phyloP scores from a whole-genome alignment of 2,113 vertebrate genomes.

The Cyphomyrus plagiostoma region DNA sequence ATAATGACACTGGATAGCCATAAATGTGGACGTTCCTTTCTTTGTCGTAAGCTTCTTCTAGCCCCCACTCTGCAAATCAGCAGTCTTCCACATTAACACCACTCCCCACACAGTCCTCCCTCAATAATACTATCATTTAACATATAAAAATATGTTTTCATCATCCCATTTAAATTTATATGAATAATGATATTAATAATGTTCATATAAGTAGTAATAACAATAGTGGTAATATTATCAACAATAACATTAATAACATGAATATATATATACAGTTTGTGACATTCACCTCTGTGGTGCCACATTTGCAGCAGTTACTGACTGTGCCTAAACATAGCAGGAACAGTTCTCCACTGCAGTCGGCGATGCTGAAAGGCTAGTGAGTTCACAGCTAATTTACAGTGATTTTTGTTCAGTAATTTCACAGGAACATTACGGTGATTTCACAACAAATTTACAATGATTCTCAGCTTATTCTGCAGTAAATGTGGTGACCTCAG shows the following conservation, averaged over 20 bases:
- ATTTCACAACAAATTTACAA: neutral
- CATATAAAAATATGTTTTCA: neutral
- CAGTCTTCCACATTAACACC: neutral
- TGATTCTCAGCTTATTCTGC: neutral
- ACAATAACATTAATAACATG: neutral
- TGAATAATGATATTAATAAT: neutral
- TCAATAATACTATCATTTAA: neutral
- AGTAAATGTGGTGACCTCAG: neutral
- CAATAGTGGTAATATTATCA: neutral
- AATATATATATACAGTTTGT: neutral
- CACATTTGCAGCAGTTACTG: neutral
- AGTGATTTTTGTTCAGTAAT: neutral
- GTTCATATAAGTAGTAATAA: neutral
- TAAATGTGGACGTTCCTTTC: no score
- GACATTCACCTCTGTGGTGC: neutral
- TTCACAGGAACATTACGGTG: neutral
- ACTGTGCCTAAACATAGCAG: neutral
- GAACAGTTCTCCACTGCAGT: neutral
- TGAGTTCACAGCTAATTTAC: neutral
- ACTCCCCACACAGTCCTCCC: no score
- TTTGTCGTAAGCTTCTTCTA: neutral
- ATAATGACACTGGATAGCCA: neutral
- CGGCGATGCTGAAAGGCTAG: neutral
- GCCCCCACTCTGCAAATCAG: neutral
- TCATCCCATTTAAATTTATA: neutral